Conservation (phyloP, 1,140 invertebrate species). For the Polypedilum pembai region DNA sequence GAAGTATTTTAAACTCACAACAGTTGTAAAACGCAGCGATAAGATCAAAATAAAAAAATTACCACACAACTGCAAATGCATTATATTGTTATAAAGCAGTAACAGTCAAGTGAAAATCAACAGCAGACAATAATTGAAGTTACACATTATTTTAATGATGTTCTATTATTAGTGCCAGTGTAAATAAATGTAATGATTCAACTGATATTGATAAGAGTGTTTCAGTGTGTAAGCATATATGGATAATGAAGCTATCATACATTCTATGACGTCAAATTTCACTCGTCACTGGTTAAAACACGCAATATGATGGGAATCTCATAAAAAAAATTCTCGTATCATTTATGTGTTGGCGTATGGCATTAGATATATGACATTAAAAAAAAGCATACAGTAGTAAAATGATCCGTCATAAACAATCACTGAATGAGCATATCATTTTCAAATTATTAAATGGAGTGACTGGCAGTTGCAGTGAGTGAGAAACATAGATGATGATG, state of each 20-base stretch:
- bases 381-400: not conserved
- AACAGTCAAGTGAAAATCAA: too few relatives aligned
- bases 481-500: too few relatives aligned
- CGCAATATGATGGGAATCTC: not conserved
- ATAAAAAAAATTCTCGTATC: not conserved
- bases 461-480: not conserved
- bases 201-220: too few relatives aligned
- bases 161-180: too few relatives aligned
- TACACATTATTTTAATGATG: too few relatives aligned
- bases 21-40: too few relatives aligned
- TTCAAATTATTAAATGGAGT: not conserved
- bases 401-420: slow-evolving; percentile 1
- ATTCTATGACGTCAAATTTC: not conserved
- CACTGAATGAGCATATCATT: not conserved
- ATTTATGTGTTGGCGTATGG: not conserved
- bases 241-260: not conserved
- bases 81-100: too few relatives aligned
- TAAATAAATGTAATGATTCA: too few relatives aligned
- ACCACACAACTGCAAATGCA: too few relatives aligned
- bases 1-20: too few relatives aligned
- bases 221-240: not conserved
- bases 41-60: too few relatives aligned
- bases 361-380: not conserved
- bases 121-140: too few relatives aligned
- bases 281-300: not conserved